A percentile compares a stretch with the other conserved stretches of the same genome.
phyloP scores from a whole-genome alignment of 2,113 vertebrate species.

The Lamprotornis superbus region DNA sequence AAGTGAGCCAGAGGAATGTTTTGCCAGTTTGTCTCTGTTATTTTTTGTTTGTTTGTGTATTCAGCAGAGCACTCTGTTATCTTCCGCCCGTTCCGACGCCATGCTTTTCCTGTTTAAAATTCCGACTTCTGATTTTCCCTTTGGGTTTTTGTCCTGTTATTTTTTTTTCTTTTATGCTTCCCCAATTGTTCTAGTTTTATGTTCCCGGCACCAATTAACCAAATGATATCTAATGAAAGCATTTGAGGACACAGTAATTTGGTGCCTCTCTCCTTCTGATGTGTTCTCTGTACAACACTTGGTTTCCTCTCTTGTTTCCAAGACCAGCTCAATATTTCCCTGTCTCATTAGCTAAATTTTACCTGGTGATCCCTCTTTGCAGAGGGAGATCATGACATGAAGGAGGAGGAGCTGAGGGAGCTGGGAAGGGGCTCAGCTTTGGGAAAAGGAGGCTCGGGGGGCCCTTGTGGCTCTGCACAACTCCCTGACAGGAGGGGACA shows the following conservation, averaged over 20 bases:
- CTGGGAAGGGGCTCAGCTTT: background rate
- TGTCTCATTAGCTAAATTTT: background rate
- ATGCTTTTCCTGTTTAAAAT: conserved; percentile 97
- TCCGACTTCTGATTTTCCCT: conserved; percentile 89
- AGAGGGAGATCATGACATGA: background rate
- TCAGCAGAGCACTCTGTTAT: conserved; percentile 84
- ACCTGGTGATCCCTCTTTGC: background rate
- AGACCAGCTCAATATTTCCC: background rate
- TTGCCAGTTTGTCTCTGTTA: conserved; percentile 53
- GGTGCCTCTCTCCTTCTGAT: background rate
- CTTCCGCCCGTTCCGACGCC: conserved; percentile 90
- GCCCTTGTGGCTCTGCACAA: background rate
- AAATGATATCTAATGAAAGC: conserved; percentile 71
- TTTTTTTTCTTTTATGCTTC: conserved; percentile 68
- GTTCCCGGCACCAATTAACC: conserved; percentile 35
- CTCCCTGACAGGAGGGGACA: background rate
- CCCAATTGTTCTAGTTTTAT: conserved; percentile 63
- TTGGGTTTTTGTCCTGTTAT: conserved; percentile 7
- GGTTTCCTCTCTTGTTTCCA: background rate
- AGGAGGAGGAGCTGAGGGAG: background rate
- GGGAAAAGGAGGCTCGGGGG: background rate
- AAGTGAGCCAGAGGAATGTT: conserved; percentile 75
- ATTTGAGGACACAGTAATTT: conserved; percentile 40
- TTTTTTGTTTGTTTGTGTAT: conserved; percentile 84
- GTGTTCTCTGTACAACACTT: background rate